phyloP scores from a whole-genome alignment of 1,140 invertebrate species.

The Dolichoris vasculosae region DNA sequence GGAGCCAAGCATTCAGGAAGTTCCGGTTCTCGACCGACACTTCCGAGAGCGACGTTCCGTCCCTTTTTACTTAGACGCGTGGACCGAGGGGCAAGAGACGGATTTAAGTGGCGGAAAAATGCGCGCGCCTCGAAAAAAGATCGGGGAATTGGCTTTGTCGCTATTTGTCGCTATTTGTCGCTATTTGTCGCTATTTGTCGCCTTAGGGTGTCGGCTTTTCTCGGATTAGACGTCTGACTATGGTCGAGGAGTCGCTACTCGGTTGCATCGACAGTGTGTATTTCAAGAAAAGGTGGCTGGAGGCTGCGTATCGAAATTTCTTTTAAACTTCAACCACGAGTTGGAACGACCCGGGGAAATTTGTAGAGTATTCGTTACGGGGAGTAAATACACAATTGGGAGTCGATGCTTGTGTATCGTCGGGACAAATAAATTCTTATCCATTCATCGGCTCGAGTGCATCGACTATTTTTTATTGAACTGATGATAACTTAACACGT shows the following conservation, averaged over 20 bases:
- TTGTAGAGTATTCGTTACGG: no score
- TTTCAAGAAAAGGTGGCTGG: not conserved
- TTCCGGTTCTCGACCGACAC: conserved; percentile 38
- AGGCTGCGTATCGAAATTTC: not conserved
- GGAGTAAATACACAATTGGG: not conserved
- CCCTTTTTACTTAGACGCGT: not conserved
- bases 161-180: no score
- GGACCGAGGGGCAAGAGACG: not conserved
- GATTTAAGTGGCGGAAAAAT: conserved; percentile 2
- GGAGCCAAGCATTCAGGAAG: conserved; percentile 54
- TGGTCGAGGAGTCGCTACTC: not conserved
- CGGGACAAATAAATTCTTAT: no score
- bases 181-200: no score
- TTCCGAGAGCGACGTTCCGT: conserved; percentile 23
- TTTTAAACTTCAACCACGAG: not conserved
- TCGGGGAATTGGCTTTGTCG: not conserved
- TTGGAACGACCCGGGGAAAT: not conserved
- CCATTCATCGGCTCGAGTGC: no score
- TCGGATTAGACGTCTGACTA: not conserved
- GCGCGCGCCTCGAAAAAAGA: not conserved
- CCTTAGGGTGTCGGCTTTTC: not conserved
- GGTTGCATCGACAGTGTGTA: not conserved
- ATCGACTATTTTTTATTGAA: no score
- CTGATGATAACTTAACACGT: no score
- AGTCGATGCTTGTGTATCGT: not conserved